phyloP scores from a whole-genome alignment of 2,797 vertebrate genomes.

The Smutsia gigantea region DNA sequence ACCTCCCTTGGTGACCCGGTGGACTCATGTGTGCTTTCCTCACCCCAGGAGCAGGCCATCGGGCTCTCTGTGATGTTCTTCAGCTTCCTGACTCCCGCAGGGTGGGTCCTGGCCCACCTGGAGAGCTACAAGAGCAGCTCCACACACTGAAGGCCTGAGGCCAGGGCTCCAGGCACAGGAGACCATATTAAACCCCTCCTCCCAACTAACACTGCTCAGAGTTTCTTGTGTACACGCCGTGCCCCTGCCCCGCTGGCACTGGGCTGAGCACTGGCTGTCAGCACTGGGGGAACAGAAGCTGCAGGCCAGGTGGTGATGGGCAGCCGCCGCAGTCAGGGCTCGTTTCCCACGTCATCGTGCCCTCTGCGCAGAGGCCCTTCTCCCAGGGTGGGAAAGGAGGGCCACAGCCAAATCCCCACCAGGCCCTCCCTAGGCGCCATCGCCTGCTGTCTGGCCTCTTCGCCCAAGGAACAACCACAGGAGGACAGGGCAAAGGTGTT shows the following conservation, averaged over 20 bases:
- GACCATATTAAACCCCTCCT: conserved; percentile 22
- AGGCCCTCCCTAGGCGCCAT: rapidly evolving
- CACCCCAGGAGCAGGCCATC: conserved; percentile 77
- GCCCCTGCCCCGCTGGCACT: neutral
- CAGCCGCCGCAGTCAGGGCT: neutral
- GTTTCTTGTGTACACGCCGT: neutral
- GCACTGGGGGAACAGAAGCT: neutral
- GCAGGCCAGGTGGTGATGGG: neutral
- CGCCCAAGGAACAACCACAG: conserved; percentile 16
- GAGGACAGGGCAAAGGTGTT: conserved; percentile 81
- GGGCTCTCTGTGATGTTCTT: conserved; percentile 60
- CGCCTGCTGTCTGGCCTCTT: neutral
- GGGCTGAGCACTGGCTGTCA: neutral
- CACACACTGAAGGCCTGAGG: neutral
- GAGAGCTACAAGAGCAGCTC: conserved; percentile 86
- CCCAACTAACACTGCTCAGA: neutral
- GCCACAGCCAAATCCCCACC: neutral
- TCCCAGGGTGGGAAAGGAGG: neutral
- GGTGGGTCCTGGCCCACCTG: conserved; percentile 89
- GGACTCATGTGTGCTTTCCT: neutral
- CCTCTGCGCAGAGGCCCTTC: neutral
- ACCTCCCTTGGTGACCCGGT: no score
- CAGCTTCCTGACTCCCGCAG: conserved; percentile 85
- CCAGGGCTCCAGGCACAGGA: rapidly evolving
- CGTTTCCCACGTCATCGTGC: rapidly evolving